Conservation (phyloP, 1,140 invertebrate genomes). For the Callitettix versicolor region DNA sequence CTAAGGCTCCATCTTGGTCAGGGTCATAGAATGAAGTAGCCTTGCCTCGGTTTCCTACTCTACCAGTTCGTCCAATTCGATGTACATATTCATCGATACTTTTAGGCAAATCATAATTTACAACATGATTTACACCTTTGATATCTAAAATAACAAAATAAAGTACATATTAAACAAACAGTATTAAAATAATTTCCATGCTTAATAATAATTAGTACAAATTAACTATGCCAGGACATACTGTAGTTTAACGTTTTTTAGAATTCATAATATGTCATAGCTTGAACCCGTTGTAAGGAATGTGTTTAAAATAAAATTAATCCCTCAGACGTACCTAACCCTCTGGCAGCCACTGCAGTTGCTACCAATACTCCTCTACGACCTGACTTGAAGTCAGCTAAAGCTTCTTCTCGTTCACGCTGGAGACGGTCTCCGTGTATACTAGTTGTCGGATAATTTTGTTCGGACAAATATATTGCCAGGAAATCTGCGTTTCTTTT, state of each 20-base stretch:
- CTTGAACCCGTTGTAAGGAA: too few species aligned
- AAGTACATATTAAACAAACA: slow-evolving; percentile 13
- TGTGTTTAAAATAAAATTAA: too few species aligned
- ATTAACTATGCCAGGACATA: too few species aligned
- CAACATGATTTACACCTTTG: slow-evolving; percentile 70
- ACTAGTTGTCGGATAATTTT: slow-evolving; percentile 62
- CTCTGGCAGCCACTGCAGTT: slow-evolving; percentile 86
- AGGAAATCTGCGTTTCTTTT: slow-evolving; percentile 85
- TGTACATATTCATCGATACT: slow-evolving; percentile 90
- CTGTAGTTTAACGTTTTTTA: too few species aligned
- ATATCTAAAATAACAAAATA: slow-evolving; percentile 48
- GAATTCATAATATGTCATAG: too few species aligned
- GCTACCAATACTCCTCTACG: slow-evolving; percentile 71
- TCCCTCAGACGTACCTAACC: too few species aligned
- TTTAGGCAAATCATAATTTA: slow-evolving; percentile 86
- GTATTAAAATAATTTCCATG: too few species aligned
- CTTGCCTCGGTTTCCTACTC: slow-evolving; percentile 81
- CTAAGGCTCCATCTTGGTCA: slow-evolving; percentile 46
- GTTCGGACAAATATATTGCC: slow-evolving; percentile 59
- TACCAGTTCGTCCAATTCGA: slow-evolving; percentile 86
- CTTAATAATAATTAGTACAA: too few species aligned
- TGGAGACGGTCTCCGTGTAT: slow-evolving; percentile 91
- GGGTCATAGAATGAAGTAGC: slow-evolving; percentile 80
- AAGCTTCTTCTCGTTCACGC: slow-evolving; percentile 75
- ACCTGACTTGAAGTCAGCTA: slow-evolving; percentile 70